Evolutionary conservation across 2,888 invertebrate genomes (phyloP), one percentile per base, ranked within the genome.

Genomic region (Drosophila fungiperda): DNA sequence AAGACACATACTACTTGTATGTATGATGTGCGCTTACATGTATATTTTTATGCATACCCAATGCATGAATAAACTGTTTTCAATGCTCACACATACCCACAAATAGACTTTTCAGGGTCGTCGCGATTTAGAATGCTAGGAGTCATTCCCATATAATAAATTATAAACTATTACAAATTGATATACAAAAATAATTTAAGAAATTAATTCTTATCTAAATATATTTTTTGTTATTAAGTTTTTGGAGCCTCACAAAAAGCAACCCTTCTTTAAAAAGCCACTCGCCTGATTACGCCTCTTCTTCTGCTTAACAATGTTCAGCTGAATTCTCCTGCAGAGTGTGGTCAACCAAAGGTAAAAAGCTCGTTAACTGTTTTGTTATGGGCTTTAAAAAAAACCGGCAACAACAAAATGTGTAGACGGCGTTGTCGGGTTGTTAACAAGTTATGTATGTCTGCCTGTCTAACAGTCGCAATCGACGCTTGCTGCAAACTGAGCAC

Each of bases 291-390:
- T 55, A 50, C 36, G 35, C 20, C 53, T 49, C 40, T 50, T 60
- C 50, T 57, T 54, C 38, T 73, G 57, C 45, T 53, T 35, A 76
- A 71, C 65, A 68, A 68, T 74, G 74, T 71, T 73, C 54, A 48
- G 61, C 49, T 45, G 70, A 78, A 76, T 72, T 71, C 66, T 63
- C 54, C 68, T 64, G 63, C 60, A 60, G 23, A 45, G 45, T 23
- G 53, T 66, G 60, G 55, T 36, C 52, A 67, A 55, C 45, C 36
- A 61, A 64, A 73, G 71, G 57, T 57, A 79, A 79, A 78, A 79
- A 73, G 71, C 80, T 82, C 83, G 80, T 81, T 81, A 81, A 72
- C 68, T 73, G 80, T 79, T 81, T 78, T 82, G 71, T 76, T 82
- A 82, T 76, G 71, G 78, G 59, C 61, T 70, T 78, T 67, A 74